These are phyloP conservation scores for Solenopsis invicta DNA, from an alignment of 1,140 invertebrate genomes.

Conservation along the genomic window DNA sequence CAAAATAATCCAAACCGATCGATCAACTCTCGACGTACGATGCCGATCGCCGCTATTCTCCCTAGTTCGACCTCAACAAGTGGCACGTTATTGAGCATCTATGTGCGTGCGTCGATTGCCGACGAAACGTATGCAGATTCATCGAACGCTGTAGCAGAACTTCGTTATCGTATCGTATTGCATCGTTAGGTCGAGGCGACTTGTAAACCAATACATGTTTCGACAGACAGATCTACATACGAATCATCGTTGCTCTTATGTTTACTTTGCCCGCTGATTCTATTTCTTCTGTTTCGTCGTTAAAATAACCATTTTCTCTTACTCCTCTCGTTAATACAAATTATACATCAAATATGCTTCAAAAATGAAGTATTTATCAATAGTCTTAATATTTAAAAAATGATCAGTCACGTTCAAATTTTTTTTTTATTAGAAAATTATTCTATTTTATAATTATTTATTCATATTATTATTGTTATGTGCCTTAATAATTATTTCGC, in stretches of 20 bases:
- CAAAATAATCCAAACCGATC: background rate
- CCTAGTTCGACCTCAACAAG: constrained; percentile 27
- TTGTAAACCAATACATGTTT: constrained; percentile 19
- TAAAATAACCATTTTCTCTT: background rate
- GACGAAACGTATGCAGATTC: constrained; percentile 28
- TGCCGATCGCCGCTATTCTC: background rate
- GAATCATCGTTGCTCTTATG: background rate
- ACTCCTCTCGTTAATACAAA: background rate
- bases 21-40: background rate
- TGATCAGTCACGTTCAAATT: background rate
- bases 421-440: background rate
- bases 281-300: background rate
- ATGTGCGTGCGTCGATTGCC: constrained; percentile 8
- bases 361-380: constrained; percentile 16
- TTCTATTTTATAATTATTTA: too few relatives aligned
- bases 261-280: background rate
- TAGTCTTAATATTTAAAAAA: background rate
- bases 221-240: background rate
- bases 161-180: constrained; percentile 18
- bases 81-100: constrained; percentile 23
- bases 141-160: constrained; percentile 15
- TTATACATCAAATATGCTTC: background rate
- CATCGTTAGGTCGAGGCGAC: background rate
- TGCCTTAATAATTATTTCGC: background rate
- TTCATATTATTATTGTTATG: too few relatives aligned